phyloP scores from a whole-genome alignment of 2,113 vertebrate genomes.

The Laticauda laticaudata region DNA sequence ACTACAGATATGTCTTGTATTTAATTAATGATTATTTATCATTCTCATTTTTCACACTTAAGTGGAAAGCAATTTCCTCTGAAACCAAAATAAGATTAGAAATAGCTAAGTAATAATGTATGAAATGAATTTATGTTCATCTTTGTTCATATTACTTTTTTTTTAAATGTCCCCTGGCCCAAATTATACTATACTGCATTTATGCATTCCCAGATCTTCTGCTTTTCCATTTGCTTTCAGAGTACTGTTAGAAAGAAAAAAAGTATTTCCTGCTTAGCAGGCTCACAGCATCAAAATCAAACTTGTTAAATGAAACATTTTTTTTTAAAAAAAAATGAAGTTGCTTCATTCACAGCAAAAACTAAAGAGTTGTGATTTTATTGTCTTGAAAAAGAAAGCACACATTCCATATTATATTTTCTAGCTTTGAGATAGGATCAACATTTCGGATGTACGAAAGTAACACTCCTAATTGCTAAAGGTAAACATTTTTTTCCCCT shows the following conservation, averaged over 20 bases:
- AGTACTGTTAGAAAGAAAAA: neutral
- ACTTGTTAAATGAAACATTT: neutral
- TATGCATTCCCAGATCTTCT: neutral
- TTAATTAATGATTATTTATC: neutral
- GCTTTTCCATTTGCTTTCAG: neutral
- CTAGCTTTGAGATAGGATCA: conserved; percentile 41
- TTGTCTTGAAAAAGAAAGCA: conserved; percentile 15
- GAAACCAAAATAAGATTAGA: neutral
- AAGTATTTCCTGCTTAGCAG: neutral
- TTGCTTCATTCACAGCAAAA: conserved; percentile 13
- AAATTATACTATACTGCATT: neutral
- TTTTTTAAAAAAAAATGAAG: neutral
- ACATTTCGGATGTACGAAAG: conserved; percentile 42
- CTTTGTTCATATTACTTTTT: neutral
- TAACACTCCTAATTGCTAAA: conserved; percentile 46
- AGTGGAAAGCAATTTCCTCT: neutral
- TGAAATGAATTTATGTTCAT: neutral
- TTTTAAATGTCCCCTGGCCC: neutral
- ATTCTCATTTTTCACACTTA: neutral
- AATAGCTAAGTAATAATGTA: neutral
- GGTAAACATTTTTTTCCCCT: conserved; percentile 38
- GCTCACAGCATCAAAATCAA: neutral
- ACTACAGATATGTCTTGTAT: neutral
- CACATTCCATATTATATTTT: conserved; percentile 40
- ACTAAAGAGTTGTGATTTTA: neutral